phyloP scores from a whole-genome alignment of 37 sponge, comb jelly and placozoan genomes.

The Diacarnus erythraeanus region DNA sequence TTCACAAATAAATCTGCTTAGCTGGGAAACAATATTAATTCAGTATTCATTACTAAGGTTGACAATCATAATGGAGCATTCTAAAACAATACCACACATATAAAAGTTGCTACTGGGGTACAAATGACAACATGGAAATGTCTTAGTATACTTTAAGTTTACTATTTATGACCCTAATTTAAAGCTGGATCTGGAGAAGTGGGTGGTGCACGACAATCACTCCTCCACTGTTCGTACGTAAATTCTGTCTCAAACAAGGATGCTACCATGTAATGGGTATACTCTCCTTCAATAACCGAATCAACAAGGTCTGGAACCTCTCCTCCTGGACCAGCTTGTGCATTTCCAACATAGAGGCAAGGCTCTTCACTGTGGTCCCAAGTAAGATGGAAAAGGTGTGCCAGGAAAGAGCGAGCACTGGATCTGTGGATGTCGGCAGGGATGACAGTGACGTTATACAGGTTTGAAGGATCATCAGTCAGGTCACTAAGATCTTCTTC shows the following conservation, averaged over 20 bases:
- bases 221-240: constrained; percentile 6
- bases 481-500: no score
- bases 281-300: constrained; percentile 65
- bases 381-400: constrained; percentile 20
- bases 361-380: constrained; percentile 62
- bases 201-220: no score
- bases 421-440: constrained; percentile 7
- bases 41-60: no score
- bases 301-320: constrained; percentile 16
- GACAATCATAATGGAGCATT: no score
- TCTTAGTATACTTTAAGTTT: no score
- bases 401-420: constrained; percentile 37
- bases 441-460: constrained; percentile 40
- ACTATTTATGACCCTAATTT: no score
- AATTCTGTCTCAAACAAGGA: constrained; percentile 29
- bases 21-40: no score
- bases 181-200: no score
- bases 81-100: no score
- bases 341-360: constrained; percentile 66
- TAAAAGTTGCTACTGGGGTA: no score
- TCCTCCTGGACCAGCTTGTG: constrained; percentile 54
- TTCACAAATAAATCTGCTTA: no score
- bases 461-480: neutral
- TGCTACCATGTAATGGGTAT: constrained; percentile 38
- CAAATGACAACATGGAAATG: no score